Percentiles rank a stretch among this genome's conserved stretches.
Evolutionary conservation across 1,140 invertebrate species (phyloP).

Genomic region (Goniozus legneri): DNA sequence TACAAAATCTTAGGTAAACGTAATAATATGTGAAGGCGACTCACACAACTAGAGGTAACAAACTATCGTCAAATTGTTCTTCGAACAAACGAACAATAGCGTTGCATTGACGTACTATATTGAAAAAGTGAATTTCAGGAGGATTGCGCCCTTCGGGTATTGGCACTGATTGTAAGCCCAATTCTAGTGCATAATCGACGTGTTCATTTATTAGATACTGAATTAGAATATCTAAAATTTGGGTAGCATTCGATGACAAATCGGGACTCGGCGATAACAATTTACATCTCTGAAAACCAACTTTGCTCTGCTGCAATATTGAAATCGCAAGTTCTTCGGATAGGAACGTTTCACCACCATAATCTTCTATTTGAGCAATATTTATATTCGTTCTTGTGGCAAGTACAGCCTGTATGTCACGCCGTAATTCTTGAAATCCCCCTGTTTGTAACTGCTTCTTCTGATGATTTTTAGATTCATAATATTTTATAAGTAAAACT

Average conservation of each 20-base stretch:
- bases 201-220: conserved; percentile 88
- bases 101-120: conserved; percentile 91
- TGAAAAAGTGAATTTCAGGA: conserved; percentile 90
- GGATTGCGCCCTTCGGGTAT: conserved; percentile 81
- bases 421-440: conserved; percentile 86
- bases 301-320: conserved; percentile 87
- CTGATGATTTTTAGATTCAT: conserved; percentile 90
- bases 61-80: conserved; percentile 88
- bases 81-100: conserved; percentile 93
- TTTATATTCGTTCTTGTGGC: conserved; percentile 89
- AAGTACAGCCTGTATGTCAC: conserved; percentile 91
- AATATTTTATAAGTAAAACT: conserved; percentile 78
- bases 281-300: conserved; percentile 85
- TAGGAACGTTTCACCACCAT: conserved; percentile 95
- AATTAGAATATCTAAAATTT: conserved; percentile 83
- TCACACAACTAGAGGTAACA: conserved; percentile 86
- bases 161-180: conserved; percentile 88
- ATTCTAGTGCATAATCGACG: conserved; percentile 93
- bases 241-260: conserved; percentile 73
- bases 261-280: conserved; percentile 79
- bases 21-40: conserved; percentile 22
- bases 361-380: conserved; percentile 90
- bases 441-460: conserved; percentile 81
- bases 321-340: conserved; percentile 95
- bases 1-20: conserved; percentile 5